Evolutionary conservation across 2,797 vertebrate species (phyloP).

Genomic region (Hemibagrus guttatus): DNA sequence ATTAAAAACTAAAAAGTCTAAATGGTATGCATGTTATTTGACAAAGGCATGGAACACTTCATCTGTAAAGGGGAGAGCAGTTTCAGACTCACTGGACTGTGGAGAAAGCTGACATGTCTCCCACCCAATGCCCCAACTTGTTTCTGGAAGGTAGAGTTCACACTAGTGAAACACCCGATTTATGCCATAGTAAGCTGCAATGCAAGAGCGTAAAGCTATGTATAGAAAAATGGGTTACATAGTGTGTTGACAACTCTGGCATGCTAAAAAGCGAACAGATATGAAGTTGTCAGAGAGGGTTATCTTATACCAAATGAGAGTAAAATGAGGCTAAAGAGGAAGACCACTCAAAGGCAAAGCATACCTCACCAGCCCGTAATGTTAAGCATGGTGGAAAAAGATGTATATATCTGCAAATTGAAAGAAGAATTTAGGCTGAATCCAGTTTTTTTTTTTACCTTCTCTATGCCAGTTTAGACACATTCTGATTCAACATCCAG

Average conservation of each 20-base stretch:
- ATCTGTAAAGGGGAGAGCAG: slow-evolving; percentile 59
- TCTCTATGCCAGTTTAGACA: background rate
- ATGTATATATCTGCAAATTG: background rate
- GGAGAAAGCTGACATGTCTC: slow-evolving; percentile 62
- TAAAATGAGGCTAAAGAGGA: background rate
- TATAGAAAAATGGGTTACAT: slow-evolving; percentile 40
- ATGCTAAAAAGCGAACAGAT: slow-evolving; percentile 35
- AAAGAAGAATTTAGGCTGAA: background rate
- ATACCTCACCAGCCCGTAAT: background rate
- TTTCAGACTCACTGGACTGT: slow-evolving; percentile 67
- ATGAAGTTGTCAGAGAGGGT: background rate
- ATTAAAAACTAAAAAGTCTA: background rate
- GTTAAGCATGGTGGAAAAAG: background rate
- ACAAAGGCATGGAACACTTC: slow-evolving; percentile 69
- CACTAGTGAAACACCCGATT: slow-evolving; percentile 32
- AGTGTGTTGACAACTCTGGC: slow-evolving; percentile 36
- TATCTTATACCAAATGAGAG: slow-evolving; percentile 32
- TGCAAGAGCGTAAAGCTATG: slow-evolving; percentile 18
- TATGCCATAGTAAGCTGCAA: slow-evolving; percentile 22
- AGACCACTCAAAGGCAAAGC: background rate
- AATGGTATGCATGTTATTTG: slow-evolving; percentile 60
- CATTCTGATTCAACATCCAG: background rate
- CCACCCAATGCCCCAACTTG: slow-evolving; percentile 58
- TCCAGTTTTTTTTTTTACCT: background rate
- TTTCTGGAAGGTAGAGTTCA: slow-evolving; percentile 33